Conservation (phyloP, 2,113 vertebrate genomes). For the Strix aluco region DNA sequence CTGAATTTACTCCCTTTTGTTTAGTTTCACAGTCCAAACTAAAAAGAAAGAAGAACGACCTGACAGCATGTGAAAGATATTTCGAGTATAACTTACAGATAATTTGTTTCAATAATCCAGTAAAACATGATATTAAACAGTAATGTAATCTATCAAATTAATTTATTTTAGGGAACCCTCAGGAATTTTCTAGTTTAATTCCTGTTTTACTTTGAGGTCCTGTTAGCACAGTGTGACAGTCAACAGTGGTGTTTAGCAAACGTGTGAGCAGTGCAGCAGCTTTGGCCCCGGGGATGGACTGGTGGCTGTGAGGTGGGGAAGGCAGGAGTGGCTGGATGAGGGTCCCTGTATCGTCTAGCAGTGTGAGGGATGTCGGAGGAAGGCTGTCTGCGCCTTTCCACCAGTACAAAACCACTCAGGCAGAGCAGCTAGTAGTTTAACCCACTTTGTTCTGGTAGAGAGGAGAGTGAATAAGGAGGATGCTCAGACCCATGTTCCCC, state of each 20-base stretch:
- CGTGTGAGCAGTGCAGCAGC: not conserved
- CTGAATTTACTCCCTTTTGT: not conserved
- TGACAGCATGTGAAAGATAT: not conserved
- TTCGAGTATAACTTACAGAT: not conserved
- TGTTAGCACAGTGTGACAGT: not conserved
- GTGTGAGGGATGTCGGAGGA: not conserved
- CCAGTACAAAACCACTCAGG: not conserved
- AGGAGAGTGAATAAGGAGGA: not conserved
- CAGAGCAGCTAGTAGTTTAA: not conserved
- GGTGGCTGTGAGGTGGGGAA: not conserved
- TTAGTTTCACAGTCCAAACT: not conserved
- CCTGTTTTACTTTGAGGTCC: not conserved
- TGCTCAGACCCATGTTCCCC: not conserved
- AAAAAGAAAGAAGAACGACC: not conserved
- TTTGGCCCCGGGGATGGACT: not conserved
- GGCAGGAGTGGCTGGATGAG: not conserved
- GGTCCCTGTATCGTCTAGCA: fast-evolving
- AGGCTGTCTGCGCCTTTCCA: not conserved
- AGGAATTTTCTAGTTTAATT: not conserved
- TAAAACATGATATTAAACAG: not conserved
- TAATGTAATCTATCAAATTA: not conserved
- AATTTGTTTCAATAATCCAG: not conserved
- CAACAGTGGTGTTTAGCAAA: not conserved
- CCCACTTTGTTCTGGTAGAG: not conserved
- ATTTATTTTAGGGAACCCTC: not conserved